Evolutionary conservation across 2,113 vertebrate species (phyloP).

Genomic region (Xiphias gladius): DNA sequence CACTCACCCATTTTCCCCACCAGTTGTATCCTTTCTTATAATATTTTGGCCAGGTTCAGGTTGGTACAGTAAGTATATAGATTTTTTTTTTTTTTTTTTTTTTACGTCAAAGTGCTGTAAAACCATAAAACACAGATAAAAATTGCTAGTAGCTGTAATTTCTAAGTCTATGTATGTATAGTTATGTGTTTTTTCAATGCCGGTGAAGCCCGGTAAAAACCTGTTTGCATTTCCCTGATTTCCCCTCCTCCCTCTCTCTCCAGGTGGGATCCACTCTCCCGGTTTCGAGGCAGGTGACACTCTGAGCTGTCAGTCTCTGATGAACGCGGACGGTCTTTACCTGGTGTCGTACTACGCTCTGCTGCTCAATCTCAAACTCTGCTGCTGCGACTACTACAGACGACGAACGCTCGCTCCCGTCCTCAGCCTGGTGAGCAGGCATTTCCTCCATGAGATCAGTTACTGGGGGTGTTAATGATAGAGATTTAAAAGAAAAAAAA

Average conservation of each 20-base stretch:
- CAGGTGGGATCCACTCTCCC: slow-evolving; percentile 92
- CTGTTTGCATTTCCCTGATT: too few species aligned
- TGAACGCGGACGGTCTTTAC: slow-evolving; percentile 97
- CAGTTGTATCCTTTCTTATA: not conserved
- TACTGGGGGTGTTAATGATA: not conserved
- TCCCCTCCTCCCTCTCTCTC: not conserved
- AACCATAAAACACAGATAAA: too few species aligned
- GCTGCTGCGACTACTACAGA: slow-evolving; percentile 91
- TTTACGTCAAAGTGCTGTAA: too few species aligned
- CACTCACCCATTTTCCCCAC: too few species aligned
- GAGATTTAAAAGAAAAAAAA: not conserved
- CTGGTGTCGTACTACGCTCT: slow-evolving; percentile 91
- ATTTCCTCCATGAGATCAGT: not conserved
- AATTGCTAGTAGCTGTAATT: too few species aligned
- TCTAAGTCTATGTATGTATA: too few species aligned
- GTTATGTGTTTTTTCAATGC: too few species aligned
- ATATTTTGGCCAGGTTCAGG: too few species aligned
- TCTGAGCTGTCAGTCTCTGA: slow-evolving; percentile 91
- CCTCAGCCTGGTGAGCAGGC: slow-evolving; percentile 63
- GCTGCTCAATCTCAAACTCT: slow-evolving; percentile 95
- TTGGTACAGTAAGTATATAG: too few species aligned
- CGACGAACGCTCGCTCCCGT: slow-evolving; percentile 80
- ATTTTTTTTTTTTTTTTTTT: too few species aligned
- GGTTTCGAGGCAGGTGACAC: slow-evolving; percentile 88
- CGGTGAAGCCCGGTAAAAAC: too few species aligned